Base-by-base conservation (phyloP, 2,888 invertebrate genomes). In the Ferrisia virgata region DNA sequence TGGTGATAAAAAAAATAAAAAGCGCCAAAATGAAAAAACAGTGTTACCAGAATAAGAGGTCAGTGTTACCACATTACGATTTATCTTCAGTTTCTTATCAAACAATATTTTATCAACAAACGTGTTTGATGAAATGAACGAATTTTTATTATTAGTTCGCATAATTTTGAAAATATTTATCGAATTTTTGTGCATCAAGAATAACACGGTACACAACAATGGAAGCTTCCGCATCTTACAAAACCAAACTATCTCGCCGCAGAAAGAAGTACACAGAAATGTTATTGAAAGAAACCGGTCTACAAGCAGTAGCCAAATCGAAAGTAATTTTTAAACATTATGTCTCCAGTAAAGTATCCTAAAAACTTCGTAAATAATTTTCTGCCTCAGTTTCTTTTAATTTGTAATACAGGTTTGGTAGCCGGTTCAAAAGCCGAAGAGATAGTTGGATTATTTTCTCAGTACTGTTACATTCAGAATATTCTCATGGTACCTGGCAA, bases 391-490 rank as follows among this genome's bases (percentile, higher is more conserved):
- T 91, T 92, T 87, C 87, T 96, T 76, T 91, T 93, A 69, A 89
- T 97, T n/a, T 94, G 95, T 87, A 97, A 97, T 89, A 94, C 93
- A 33, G 97, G 97, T 0, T 91, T 96, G 85, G 94, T 93, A 1
- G 95, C 94, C 86, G 95, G 95, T 5, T 89, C 96, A 28, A 90
- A 91, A 5, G 92, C 93, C 88, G 92, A 93, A 87, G 88, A 89
- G 78, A 87, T 97, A 11, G 87, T 92, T 5, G 88, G 90, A 64
- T 88, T 91, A 5, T 91, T 92, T 82, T 87, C 89, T 4, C 87
- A 89, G 84, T 89, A 90, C 88, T 92, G 93, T 0, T 85, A 87
- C 28, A 88, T 94, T 1, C 90, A 91, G 25, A 91, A 92, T 79
- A 90, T 95, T 47, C 88, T 93, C 43, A 92, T 96, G 91, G 88